Evolutionary conservation across 2,113 vertebrate genomes (phyloP).

Genomic region (Oncorhynchus masou): DNA sequence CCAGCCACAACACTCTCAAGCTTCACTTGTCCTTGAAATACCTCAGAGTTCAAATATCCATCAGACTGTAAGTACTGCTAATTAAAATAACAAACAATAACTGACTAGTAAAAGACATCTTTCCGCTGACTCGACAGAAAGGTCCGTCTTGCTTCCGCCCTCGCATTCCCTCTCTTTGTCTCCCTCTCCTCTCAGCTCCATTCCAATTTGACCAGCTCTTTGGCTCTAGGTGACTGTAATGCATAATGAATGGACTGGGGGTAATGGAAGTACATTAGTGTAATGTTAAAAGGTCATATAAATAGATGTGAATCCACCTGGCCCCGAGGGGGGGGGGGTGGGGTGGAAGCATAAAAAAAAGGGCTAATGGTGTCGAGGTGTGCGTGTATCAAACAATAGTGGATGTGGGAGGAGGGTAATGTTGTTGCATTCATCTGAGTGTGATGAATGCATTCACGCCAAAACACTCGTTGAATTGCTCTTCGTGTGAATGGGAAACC

Average conservation of each 20-base stretch:
- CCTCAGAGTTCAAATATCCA: too few species aligned
- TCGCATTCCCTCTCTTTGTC: not conserved
- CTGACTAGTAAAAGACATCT: slow-evolving; percentile 14
- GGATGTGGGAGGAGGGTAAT: not conserved
- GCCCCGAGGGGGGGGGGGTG: not conserved
- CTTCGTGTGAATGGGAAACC: not conserved
- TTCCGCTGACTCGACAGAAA: slow-evolving; percentile 38
- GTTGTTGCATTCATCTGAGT: not conserved
- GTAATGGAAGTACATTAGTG: slow-evolving; percentile 69
- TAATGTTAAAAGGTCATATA: slow-evolving; percentile 62
- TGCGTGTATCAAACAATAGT: not conserved
- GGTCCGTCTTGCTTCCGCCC: not conserved
- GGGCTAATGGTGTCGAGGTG: not conserved
- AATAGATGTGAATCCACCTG: slow-evolving; percentile 60
- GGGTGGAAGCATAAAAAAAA: not conserved
- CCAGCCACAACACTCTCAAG: not conserved
- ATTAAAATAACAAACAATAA: not conserved
- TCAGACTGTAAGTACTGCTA: too few species aligned
- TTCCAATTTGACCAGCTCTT: slow-evolving; percentile 65
- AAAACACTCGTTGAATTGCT: not conserved
- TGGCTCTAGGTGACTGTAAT: slow-evolving; percentile 69
- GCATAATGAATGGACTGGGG: slow-evolving; percentile 69
- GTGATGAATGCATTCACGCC: not conserved
- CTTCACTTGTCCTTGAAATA: not conserved
- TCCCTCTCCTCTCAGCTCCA: slow-evolving; percentile 6